Base-by-base conservation (phyloP, 2,888 invertebrate species). In the Sthenelais limicola region DNA sequence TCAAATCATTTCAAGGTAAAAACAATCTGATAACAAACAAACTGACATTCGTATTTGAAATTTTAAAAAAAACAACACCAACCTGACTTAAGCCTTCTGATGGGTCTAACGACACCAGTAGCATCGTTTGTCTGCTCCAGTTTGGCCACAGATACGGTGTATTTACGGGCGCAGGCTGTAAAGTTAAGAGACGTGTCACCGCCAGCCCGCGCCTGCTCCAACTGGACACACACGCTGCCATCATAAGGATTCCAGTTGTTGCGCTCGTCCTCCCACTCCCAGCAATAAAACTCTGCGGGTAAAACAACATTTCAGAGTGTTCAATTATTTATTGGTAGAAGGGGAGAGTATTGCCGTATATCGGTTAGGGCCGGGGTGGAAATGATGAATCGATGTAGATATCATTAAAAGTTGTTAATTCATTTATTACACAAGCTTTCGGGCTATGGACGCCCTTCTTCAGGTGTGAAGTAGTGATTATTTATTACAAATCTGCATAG, bases 241-340 rank as follows among this genome's bases (percentile, higher is more conserved):
- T 66, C 52, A 73, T 84, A 86, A 0, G 83, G 80, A 48, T 79
- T 81, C 80, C 81, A 82, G 26, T 77, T 78, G 3, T 77, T 79
- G 7, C 78, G 74, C 43, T 85, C 84, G 74, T 84, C 85, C 68
- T 84, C 76, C 84, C 85, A 86, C 69, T 83, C 78, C 85, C 85
- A 85, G 1, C 79, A 72, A 71, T 82, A 80, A 73, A 75, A 84
- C 5, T 79, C 86, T 86, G 76, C 28, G 15, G 33, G 18, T 5
- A 15, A 56, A 28, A 43, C 12, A 43, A 43, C 12, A 43, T 12
- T 43, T 15, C 47, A 43, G n/a, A 15, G n/a, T n/a, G n/a, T n/a
- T n/a, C n/a, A n/a, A 51, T 51, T 12, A 51, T 12, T 51, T 51
- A 51, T n/a, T n/a, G n/a, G n/a, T n/a, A n/a, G n/a, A n/a, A n/a